Percentiles rank a stretch among this genome's conserved stretches.
Conservation (phyloP, 2,113 vertebrate genomes). For the Macquaria australasica region DNA sequence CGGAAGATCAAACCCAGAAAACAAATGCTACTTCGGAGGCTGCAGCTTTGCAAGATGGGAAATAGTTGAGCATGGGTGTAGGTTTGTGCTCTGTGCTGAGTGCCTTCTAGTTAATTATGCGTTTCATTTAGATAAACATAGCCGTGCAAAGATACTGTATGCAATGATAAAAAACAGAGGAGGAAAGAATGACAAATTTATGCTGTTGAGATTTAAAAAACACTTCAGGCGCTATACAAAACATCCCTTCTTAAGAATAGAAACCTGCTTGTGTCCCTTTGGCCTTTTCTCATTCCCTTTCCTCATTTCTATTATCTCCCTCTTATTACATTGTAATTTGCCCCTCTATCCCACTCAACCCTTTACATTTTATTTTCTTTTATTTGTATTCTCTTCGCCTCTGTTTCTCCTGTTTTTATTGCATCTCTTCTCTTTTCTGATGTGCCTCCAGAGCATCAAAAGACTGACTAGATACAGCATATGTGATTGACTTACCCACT, state of each 20-base stretch:
- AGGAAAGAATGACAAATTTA: not conserved
- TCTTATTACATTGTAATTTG: slow-evolving; percentile 40
- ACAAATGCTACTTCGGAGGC: not conserved
- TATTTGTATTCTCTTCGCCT: slow-evolving; percentile 12
- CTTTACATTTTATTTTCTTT: not conserved
- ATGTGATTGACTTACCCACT: slow-evolving; percentile 49
- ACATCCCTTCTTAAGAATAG: slow-evolving; percentile 21
- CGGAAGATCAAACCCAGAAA: slow-evolving; percentile 8
- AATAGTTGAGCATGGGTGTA: not conserved
- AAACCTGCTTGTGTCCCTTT: not conserved
- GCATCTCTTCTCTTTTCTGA: slow-evolving; percentile 16
- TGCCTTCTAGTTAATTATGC: slow-evolving; percentile 28
- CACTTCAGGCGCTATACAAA: not conserved
- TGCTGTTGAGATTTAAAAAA: slow-evolving; percentile 2
- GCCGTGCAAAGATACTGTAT: slow-evolving; percentile 8
- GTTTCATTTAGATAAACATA: slow-evolving; percentile 39
- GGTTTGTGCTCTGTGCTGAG: slow-evolving; percentile 10
- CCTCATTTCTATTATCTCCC: slow-evolving; percentile 23
- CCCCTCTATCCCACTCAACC: not conserved
- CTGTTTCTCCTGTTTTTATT: slow-evolving; percentile 42
- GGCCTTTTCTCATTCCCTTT: slow-evolving; percentile 4
- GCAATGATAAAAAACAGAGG: not conserved
- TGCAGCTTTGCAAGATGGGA: not conserved
- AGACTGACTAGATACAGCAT: slow-evolving; percentile 11
- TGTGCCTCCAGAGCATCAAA: slow-evolving; percentile 38